Evolutionary conservation across 2,113 vertebrate genomes (phyloP), one percentile per base, ranked within the genome.

Genomic region (Oceanites oceanicus): DNA sequence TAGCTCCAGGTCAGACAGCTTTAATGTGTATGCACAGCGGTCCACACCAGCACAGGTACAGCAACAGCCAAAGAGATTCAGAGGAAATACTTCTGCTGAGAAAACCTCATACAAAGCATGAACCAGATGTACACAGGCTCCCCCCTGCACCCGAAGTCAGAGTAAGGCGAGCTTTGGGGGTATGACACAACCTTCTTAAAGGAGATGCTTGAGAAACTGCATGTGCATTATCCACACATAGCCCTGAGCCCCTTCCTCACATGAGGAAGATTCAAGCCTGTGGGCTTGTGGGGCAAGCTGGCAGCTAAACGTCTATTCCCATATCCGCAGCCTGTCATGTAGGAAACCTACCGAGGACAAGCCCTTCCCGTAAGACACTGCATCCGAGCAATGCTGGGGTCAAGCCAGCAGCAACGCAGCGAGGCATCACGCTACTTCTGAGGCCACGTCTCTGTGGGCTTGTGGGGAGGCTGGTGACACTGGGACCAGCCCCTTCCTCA

Each of bases 21-120:
- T 44, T 42, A 16, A 38, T 20, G 7, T 11, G 26, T 34, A 9
- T 38, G 25, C 45, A 23, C 6, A 62, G 25, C 0, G 0, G 32
- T 36, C 56, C 6, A 2, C 23, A 38, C 21, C 70, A 91, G 61
- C 27, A 79, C 25, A 10, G 6, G 17, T 18, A 72, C 36, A 59
- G 72, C 4, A 19, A 73, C 17, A 44, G 77, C 72, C 52, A 15
- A 83, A 56, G 25, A 77, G 49, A 91, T 52, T 44, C 21, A 36
- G 61, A 15, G 65, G 45, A 94, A 82, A 66, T 62, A 56, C 21
- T 68, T 81, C 44, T 25, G 20, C 55, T 61, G 85, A 68, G 52
- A 94, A 92, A 90, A 82, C 13, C 32, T 91, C 72, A 58, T 42
- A 36, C 20, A 81, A 85, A 90, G 38, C 47, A 84, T 5, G 16